A percentile compares a stretch with the other conserved stretches of the same genome.
These are phyloP conservation scores for Prietella phreatophila DNA, from an alignment of 2,113 vertebrate genomes.

Conservation along the genomic window DNA sequence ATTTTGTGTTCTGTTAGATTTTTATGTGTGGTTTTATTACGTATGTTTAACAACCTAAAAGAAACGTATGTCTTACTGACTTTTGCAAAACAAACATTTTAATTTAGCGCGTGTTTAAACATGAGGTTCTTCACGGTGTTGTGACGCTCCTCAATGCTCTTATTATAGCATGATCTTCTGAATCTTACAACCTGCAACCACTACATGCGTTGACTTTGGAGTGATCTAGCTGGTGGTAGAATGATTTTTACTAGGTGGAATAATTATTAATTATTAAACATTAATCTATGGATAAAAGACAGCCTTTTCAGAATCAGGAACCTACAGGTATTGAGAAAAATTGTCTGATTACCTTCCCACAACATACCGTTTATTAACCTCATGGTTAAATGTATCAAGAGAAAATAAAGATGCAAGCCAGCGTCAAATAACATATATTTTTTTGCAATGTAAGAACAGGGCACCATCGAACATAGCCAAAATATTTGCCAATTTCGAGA, in stretches of 20 bases:
- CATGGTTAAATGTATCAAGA: neutral
- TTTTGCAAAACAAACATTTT: neutral
- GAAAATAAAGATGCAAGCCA: neutral
- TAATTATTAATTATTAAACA: neutral
- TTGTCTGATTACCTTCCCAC: neutral
- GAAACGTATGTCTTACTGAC: neutral
- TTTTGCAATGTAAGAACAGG: neutral
- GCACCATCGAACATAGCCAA: neutral
- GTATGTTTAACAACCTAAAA: neutral
- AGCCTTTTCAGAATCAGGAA: neutral
- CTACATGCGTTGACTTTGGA: too few relatives aligned
- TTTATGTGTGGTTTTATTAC: slow-evolving; percentile 1
- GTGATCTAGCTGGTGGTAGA: neutral
- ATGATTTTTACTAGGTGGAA: too few relatives aligned
- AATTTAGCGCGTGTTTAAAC: neutral
- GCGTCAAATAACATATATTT: neutral
- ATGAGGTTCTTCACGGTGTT: neutral
- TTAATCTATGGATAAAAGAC: neutral
- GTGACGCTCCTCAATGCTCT: neutral
- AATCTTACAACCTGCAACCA: neutral
- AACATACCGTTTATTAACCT: neutral
- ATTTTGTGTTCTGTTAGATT: neutral
- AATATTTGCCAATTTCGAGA: neutral
- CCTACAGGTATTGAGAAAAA: neutral
- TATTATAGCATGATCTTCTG: neutral